Evolutionary conservation across 2,113 vertebrate genomes (phyloP).

Genomic region (Athene cunicularia): DNA sequence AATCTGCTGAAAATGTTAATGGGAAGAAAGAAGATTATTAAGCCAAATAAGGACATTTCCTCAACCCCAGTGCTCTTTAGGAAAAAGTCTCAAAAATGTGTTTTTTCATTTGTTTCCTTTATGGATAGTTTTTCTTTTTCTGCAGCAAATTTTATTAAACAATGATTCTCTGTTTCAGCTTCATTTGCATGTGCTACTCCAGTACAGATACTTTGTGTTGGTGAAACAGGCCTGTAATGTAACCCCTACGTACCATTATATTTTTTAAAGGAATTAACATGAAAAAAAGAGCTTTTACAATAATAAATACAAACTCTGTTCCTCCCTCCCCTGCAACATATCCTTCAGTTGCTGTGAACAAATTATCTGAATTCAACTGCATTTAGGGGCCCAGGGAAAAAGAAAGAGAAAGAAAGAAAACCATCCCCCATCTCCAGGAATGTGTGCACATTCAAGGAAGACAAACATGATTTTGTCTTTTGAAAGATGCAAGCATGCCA

Average conservation of each 20-base stretch:
- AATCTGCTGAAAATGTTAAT: not conserved
- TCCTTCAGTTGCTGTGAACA: constrained; percentile 22
- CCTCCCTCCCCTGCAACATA: not conserved
- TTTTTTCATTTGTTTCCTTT: constrained; percentile 2
- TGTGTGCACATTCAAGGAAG: constrained; percentile 54
- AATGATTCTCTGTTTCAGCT: constrained; percentile 44
- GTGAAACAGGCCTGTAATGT: constrained; percentile 48
- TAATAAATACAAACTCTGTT: constrained; percentile 51
- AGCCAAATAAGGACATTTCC: not conserved
- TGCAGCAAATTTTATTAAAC: constrained; percentile 27
- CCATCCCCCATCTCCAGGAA: constrained; percentile 60
- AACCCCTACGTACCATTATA: constrained; percentile 40
- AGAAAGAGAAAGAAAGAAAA: constrained; percentile 22
- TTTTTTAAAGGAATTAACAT: constrained; percentile 58
- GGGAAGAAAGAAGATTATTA: not conserved
- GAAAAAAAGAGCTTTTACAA: constrained; percentile 46
- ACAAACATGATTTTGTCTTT: constrained; percentile 71
- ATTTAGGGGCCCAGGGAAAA: not conserved
- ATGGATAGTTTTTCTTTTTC: not conserved
- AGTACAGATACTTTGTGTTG: constrained; percentile 52
- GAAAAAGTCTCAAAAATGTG: not conserved
- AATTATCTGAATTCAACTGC: constrained; percentile 34
- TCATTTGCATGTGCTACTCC: constrained; percentile 55
- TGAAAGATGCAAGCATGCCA: constrained; percentile 55
- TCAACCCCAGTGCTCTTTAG: not conserved